Evolutionary conservation across 2,888 invertebrate species (phyloP), one percentile per base, ranked within the genome.

Genomic region (Cordilura impudica): DNA sequence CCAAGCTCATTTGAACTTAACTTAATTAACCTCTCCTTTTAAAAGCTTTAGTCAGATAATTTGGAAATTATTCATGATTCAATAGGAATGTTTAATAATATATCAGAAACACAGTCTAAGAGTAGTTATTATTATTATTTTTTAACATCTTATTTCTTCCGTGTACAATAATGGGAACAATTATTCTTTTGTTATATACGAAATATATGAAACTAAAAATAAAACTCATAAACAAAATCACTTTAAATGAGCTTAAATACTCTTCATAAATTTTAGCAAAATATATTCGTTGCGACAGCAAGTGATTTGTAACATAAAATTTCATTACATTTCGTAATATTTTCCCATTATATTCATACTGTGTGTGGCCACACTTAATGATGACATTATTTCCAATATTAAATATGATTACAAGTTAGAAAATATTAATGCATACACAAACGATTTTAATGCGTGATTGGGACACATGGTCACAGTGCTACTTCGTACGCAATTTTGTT

Each of bases 381-480:
- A 39, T 69, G 58, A 65, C 73, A 74, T 73, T 78, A 74, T 53
- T 65, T 74, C n/a, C 23, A 69, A 70, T 63, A 78, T 74, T 73
- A 73, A 65, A 73, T 73, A 70, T 73, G 73, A 78, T 78, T 78
- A 70, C 53, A 35, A 53, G 58, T 35, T 58, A 70, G 65, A 56
- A 78, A 78, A 72, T 63, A 78, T 78, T 67, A 65, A 73, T 39
- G 69, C 26, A 65, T 60, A 53, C 4, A 58, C 5, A 67, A 71
- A 56, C n/a, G 43, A 31, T 51, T 69, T 66, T 63, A 56, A 58
- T 78, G 63, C 69, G 65, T 73, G 78, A 53, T 58, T 65, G 73
- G 53, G 58, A 65, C 45, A 45, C 47, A 54, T 61, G 14, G 54
- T 31, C 31, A 49, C 45, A 51, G n/a, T 2, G 12, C 4, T 18